Evolutionary conservation across 2,888 invertebrate genomes (phyloP), one percentile per base, ranked within the genome.

Genomic region (Metallyticus violacea): DNA sequence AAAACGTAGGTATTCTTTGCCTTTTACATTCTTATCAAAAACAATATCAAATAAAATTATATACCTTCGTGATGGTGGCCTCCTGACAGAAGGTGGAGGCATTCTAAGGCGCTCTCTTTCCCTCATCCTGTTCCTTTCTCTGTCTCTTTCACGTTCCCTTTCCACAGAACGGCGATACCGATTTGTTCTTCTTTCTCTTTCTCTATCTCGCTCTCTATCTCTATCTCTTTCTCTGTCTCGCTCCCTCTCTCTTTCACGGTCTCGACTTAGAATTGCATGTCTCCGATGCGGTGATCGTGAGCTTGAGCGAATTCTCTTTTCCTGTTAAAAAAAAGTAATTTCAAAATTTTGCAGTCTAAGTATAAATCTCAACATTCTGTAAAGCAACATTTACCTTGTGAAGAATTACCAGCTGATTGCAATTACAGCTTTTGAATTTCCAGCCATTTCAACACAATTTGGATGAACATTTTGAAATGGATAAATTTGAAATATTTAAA

Each of bases 91-190:
- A 82, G 92, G 92, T 87, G 92, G 92, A 88, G 92, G 90, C 91
- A 92, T 91, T 77, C 90, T 90, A 28, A 91, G 91, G 7, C 92
- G 91, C 87, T 92, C 91, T 26, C 92, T 90, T n/a, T 92, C 92
- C 85, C 91, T 90, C 85, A 92, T 91, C 27, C 91, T 86, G 28
- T 89, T 88, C 86, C 85, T 28, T 77, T 88, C 87, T 25, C 86
- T 77, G 29, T 86, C 85, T 76, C 88, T 25, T 81, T 87, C 84
- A 26, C 79, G 6, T 22, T 90, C 89, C 79, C 89, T 89, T 7
- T 89, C 89, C 92, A 93, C 89, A 92, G 85, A 85, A 77, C 85
- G 87, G 1, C 80, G 79, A 6, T 77, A 84, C 40, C 81, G 28
- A n/a, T 26, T 82, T 29, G 27, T 7, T 82, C 84, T 79, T 15